Percentiles rank a stretch among this genome's conserved stretches.
These are phyloP conservation scores for Eurystomus glaucurus DNA, from an alignment of 2,797 vertebrate species.

Conservation along the genomic window DNA sequence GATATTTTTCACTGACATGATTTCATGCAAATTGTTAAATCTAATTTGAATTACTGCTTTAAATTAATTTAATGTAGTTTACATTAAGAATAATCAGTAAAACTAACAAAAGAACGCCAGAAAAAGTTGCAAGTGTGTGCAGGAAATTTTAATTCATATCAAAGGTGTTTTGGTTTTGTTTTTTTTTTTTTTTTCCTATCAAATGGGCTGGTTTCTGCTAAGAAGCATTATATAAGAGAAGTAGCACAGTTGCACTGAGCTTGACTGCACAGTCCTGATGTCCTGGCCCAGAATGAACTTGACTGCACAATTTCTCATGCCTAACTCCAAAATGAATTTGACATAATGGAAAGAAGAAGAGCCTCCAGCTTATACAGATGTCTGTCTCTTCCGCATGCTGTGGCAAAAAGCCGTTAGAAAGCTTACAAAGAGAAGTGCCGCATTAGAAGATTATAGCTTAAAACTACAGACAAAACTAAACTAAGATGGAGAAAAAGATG, in stretches of 20 bases:
- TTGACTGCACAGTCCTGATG: slow-evolving; percentile 68
- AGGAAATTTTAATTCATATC: background rate
- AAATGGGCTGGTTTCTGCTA: background rate
- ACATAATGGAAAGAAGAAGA: slow-evolving; percentile 78
- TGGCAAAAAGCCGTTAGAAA: background rate
- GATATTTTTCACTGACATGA: background rate
- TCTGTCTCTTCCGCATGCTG: background rate
- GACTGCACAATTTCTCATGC: slow-evolving; percentile 70
- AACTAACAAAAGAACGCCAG: background rate
- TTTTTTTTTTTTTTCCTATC: background rate
- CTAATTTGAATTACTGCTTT: background rate
- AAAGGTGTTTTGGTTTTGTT: background rate
- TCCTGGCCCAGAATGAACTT: slow-evolving; percentile 74
- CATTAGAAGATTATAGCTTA: background rate
- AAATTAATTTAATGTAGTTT: background rate
- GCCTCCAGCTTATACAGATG: slow-evolving; percentile 61
- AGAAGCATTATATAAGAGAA: slow-evolving; percentile 40
- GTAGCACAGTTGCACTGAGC: slow-evolving; percentile 34
- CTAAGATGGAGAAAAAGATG: background rate
- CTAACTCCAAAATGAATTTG: slow-evolving; percentile 73
- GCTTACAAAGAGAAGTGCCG: background rate
- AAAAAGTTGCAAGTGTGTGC: background rate
- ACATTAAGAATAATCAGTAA: background rate
- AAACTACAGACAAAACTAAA: background rate
- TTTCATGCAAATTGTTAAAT: background rate